Base-by-base conservation (phyloP, 2,113 vertebrate species). In the Accipiter virgatus region DNA sequence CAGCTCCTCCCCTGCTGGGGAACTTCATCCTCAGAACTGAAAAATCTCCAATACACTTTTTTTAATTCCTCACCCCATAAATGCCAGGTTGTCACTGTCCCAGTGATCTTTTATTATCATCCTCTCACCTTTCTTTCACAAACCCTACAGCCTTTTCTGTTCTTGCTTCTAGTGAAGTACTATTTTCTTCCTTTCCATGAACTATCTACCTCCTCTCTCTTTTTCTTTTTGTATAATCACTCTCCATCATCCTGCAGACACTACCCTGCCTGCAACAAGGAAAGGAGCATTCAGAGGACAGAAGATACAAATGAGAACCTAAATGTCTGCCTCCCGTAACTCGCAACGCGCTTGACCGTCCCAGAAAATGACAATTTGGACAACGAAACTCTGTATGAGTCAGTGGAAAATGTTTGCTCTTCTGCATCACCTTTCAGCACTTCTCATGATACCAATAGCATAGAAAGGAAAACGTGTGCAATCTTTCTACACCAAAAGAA, bases 1-100 rank as follows among this genome's bases (percentile, higher is more conserved):
- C 20, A 32, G 13, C 47, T 59, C 56, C 13, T 71, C 8, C 9
- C 19, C 31, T 4, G 1, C 8, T 2, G 5, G 7, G 1, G 2
- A 4, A 36, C 27, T 50, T 80, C 8, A 29, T 23, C 19, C n/a
- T 71, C 20, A 55, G 40, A 14, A 42, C 13, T 55, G 50, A 80
- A 78, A 86, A 55, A 34, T 55, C 14, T 84, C 52, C n/a, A 78
- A 17, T 42, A 32, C 3, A 11, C 0, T 18, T 74, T 87, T 52
- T 73, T 58, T 4, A 84, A 52, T 81, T 78, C 23, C 21, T 82
- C 31, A 56, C 3, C 22, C 21, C 16, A 20, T 40, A 55, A 87
- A 59, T 38, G 10, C 9, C 32, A 67, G 22, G 3, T 63, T 52
- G 45, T 74, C 5, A 11, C 21, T 48, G 32, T 63, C 11, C 29